phyloP scores from a whole-genome alignment of 92 coral and sea anemone species.

The Heliopora coerulea region DNA sequence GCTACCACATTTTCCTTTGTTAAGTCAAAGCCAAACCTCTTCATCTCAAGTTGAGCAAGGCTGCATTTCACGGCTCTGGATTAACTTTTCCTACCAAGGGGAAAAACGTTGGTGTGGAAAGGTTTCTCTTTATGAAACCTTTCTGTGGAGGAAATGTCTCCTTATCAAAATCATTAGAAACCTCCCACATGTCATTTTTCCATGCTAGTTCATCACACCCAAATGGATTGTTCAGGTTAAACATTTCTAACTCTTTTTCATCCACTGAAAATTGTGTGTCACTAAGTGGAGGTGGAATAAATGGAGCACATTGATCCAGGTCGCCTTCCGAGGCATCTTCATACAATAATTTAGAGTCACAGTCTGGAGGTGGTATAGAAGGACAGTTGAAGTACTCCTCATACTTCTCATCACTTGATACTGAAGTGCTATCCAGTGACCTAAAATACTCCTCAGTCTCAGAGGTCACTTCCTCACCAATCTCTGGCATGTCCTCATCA shows the following conservation, averaged over 20 bases:
- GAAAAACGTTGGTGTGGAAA: slow-evolving; percentile 35
- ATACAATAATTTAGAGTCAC: not conserved
- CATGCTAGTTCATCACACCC: slow-evolving; percentile 5
- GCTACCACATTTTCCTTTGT: no score
- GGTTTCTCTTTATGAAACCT: slow-evolving; percentile 5
- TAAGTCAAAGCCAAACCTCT: no score
- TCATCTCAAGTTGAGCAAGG: no score
- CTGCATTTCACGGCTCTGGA: not conserved
- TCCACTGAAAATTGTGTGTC: slow-evolving; percentile 63
- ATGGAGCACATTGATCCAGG: slow-evolving; percentile 83
- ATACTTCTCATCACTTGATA: not conserved
- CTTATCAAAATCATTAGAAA: slow-evolving; percentile 43
- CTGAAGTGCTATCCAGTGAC: not conserved
- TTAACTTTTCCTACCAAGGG: not conserved
- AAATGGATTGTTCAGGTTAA: slow-evolving; percentile 4
- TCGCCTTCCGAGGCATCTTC: slow-evolving; percentile 49
- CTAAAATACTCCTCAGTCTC: not conserved
- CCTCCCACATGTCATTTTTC: slow-evolving; percentile 42
- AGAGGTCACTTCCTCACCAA: not conserved
- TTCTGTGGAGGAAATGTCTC: not conserved
- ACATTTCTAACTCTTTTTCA: slow-evolving; percentile 18
- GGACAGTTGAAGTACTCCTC: slow-evolving; percentile 44
- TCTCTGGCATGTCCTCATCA: not conserved
- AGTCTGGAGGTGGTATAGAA: slow-evolving; percentile 3
- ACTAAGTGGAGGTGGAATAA: slow-evolving; percentile 76